Base-by-base conservation (phyloP, 2,888 invertebrate genomes). In the Drosophila pullipes region DNA sequence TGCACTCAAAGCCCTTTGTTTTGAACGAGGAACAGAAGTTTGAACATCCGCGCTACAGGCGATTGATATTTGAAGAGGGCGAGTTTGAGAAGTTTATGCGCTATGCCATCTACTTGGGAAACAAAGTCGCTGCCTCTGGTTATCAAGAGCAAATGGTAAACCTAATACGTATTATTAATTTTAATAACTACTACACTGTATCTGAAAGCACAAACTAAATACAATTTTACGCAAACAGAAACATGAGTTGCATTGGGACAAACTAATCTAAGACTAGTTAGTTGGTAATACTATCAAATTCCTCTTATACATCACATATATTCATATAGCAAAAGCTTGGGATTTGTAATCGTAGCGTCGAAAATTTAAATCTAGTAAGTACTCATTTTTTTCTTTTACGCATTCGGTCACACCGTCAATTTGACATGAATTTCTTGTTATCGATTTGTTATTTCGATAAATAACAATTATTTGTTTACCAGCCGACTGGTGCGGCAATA, bases 101-200 rank as follows among this genome's bases (percentile, higher is more conserved):
- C 25, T 93, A 92, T 77, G 91, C 91, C 25, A 92, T 93, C 25
- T 93, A 94, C 75, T 81, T 93, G 74, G 93, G 93, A 39, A 92
- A 93, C 50, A 94, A 93, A 80, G 92, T 93, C 57, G 92, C 92
- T 16, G 85, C 87, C 2, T 91, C 92, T 61, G 93, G 93, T 6
- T 94, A 94, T 83, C 93, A 94, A 69, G 91, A 91, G 47, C 93
- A 93, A 85, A 92, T 94, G 70, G 92, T 91, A 59, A 92, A 93
- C 80, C 91, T 94, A 74, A 92, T 94, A 60, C 89, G 90, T 75
- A 85, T 93, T 63, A 91, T 94, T 74, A 93, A 93, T 80, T 93
- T 89, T 74, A 94, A 94, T 85, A 87, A 91, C 64, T 93, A 92
- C 70, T 94, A 94, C 73, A 85, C 79, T 41, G 68, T 84, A 55